Evolutionary conservation across 2,113 vertebrate species (phyloP).

Genomic region (Craseonycteris thonglongyai): DNA sequence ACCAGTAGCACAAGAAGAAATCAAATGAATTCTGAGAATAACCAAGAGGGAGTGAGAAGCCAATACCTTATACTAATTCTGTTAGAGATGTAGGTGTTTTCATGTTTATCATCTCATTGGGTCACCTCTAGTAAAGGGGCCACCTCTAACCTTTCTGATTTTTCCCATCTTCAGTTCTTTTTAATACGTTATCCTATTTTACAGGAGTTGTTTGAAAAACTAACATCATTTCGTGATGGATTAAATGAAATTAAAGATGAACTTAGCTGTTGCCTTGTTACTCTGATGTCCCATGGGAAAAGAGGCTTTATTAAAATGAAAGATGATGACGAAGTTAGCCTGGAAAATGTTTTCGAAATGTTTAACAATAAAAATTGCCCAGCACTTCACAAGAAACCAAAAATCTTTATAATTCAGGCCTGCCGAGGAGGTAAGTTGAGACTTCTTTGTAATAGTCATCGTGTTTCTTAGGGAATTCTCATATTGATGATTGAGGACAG

Average conservation of each 20-base stretch:
- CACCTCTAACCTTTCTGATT: background rate
- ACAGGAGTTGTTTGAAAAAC: background rate
- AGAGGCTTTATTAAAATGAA: slow-evolving; percentile 19
- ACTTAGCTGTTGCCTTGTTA: slow-evolving; percentile 46
- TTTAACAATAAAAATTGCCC: slow-evolving; percentile 62
- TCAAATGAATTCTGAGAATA: background rate
- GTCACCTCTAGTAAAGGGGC: background rate
- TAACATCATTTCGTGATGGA: slow-evolving; percentile 31
- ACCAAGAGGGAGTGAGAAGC: background rate
- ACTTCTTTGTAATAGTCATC: background rate
- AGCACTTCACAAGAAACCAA: slow-evolving; percentile 56
- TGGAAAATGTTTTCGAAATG: slow-evolving; percentile 52
- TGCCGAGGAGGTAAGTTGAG: slow-evolving; percentile 55
- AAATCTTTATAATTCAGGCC: slow-evolving; percentile 65
- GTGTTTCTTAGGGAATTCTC: background rate
- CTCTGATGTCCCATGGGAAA: slow-evolving; percentile 57
- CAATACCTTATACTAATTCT: background rate
- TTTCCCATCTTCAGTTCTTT: background rate
- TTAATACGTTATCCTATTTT: background rate
- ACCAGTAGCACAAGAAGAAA: background rate
- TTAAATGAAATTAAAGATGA: slow-evolving; percentile 16
- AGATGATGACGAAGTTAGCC: background rate
- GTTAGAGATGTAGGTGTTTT: background rate
- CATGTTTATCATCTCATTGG: background rate
- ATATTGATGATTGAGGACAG: background rate